A percentile compares a stretch with the other conserved stretches of the same genome.
phyloP scores from a whole-genome alignment of 2,113 vertebrate species.

The Manacus vitellinus region DNA sequence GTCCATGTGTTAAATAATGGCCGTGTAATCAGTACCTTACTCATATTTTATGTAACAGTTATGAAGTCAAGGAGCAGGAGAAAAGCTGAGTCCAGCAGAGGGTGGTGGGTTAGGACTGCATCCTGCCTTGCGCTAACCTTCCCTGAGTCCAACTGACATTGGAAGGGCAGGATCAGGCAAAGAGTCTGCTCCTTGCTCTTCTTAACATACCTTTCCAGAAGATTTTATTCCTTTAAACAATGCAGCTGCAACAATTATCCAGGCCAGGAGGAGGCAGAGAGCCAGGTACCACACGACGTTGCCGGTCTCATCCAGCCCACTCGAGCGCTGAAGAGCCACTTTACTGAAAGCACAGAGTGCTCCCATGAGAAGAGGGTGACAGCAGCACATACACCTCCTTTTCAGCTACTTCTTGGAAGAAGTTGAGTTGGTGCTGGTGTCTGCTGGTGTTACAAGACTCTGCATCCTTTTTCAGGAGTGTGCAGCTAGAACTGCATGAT shows the following conservation, averaged over 20 bases:
- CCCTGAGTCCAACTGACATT: accelerated
- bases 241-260: slow-evolving; percentile 81
- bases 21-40: background rate
- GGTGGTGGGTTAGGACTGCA: background rate
- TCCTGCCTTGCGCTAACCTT: background rate
- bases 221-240: slow-evolving; percentile 94
- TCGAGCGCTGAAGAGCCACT: slow-evolving; percentile 84
- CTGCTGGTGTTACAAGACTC: background rate
- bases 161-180: background rate
- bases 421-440: background rate
- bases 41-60: background rate
- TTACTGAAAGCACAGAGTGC: slow-evolving; percentile 69
- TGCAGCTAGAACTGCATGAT: background rate
- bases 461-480: background rate
- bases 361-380: background rate
- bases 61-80: background rate
- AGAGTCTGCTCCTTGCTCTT: background rate
- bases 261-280: slow-evolving; percentile 89
- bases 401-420: background rate
- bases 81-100: background rate
- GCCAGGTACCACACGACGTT: slow-evolving; percentile 91
- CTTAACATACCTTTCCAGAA: slow-evolving; percentile 88
- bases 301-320: slow-evolving; percentile 85
- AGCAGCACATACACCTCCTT: background rate
- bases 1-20: background rate